Evolutionary conservation across 2,113 vertebrate genomes (phyloP), one percentile per base, ranked within the genome.

Genomic region (Lycocorax pyrrhopterus): DNA sequence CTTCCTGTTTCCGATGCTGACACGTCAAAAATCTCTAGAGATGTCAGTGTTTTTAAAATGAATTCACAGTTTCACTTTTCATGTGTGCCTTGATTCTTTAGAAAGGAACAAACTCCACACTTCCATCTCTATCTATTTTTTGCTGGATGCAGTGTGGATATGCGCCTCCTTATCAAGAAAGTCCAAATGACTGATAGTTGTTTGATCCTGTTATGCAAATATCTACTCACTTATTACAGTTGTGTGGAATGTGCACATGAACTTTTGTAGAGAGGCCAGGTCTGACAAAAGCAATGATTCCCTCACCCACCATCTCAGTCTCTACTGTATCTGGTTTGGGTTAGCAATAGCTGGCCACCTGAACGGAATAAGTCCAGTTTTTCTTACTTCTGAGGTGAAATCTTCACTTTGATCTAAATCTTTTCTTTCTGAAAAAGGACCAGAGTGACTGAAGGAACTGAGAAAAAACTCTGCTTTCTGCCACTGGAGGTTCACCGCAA

Each of bases 1-100:
- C 84, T 96, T 96, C 93, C 91, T 97, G 81, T 89, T 96, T 95
- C 95, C 49, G 58, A 85, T 76, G 84, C 62, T 93, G 71, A 81
- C 52, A 66, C 39, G 27, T 84, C 51, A 94, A 69, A 95, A 93
- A 81, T 58, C 91, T 79, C 93, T 66, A 79, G 91, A 84, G 95
- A 73, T 8, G 4, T 53, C 53, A 66, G 33, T 72, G 69, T 58
- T 84, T 92, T 91, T 62, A 58, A 89, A 87, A 75, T 23, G 12
- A 84, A 74, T 74, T 43, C 49, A 82, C 33, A 81, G 29, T 53
- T 93, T 90, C 39, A n/a, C 17, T 92, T 75, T 55, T 83, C 17
- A 12, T 33, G 14, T 52, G 33, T 56, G 44, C 32, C 47, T 90
- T 86, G 25, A 12, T 80, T 90, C 29, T 90, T 91, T 55, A 94